Base-by-base conservation (phyloP, 2,888 invertebrate genomes). In the Venusia cambrica region DNA sequence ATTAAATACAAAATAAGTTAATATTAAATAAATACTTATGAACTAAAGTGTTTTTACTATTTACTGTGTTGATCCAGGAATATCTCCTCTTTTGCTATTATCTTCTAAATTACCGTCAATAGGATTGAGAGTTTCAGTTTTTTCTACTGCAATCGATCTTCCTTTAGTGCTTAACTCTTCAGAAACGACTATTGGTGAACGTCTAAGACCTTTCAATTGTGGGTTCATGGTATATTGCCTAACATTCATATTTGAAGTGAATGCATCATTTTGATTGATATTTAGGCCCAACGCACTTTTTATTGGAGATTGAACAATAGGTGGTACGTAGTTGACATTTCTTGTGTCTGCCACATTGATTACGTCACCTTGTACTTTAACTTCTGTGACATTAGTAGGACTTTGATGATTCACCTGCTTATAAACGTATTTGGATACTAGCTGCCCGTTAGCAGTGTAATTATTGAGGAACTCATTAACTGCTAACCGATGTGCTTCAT, bases 361-460 rank as follows among this genome's bases (percentile, higher is more conserved):
- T n/a, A n/a, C n/a, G n/a, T n/a, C n/a, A n/a, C n/a, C n/a, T n/a
- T n/a, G n/a, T 9, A 59, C 36, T 22, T 45, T 51, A 0, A 52
- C 52, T 4, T 48, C 34, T 5, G 48, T 51, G 3, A 49, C 42
- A 13, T 46, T 40, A 14, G 49, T 25, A 4, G 53, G 38, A 21
- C 40, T 48, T 8, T 42, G 43, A 4, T 50, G 42, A 20, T 48
- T 54, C 0, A 54, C 37, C 35, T 53, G 51, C 8, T 48, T 48
- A 18, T 56, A 52, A 13, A 34, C 9, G 27, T 57, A 62, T 16
- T 38, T 38, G 1, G 52, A 43, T n/a, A 40, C 19, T 7, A 48
- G 5, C 4, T 38, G 25, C 1, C 33, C 32, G 26, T 43, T 33
- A 36, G 19, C 35, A 6, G 9, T 10, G 16, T 35, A 11, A 4